Percentiles rank a stretch among this genome's conserved stretches.
Conservation (phyloP, 2,113 vertebrate genomes). For the Prochilodus magdalenae region DNA sequence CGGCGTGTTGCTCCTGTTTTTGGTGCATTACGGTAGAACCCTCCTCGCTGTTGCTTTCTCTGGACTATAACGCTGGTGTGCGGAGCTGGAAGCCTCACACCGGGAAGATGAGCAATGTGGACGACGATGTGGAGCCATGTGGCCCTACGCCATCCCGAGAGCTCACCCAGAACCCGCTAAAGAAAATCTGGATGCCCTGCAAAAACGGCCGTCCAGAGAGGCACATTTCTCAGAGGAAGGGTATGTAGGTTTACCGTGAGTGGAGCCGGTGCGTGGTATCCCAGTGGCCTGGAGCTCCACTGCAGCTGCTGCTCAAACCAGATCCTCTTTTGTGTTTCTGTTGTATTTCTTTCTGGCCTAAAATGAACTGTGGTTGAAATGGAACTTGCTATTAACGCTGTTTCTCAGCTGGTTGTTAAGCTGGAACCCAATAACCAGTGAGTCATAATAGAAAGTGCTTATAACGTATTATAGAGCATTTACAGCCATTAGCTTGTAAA, state of each 20-base stretch:
- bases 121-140: conserved; percentile 51
- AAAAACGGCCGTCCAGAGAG: conserved; percentile 87
- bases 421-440: too few species aligned
- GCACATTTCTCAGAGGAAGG: conserved; percentile 85
- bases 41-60: neutral
- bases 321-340: neutral
- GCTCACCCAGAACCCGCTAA: conserved; percentile 89
- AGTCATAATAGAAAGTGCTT: too few species aligned
- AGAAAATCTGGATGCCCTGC: conserved; percentile 93
- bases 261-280: too few species aligned
- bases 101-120: conserved; percentile 55
- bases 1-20: conserved; percentile 22
- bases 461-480: neutral
- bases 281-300: neutral
- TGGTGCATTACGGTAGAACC: conserved; percentile 36
- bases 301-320: neutral
- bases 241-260: conserved; percentile 70
- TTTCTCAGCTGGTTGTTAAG: neutral
- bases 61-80: neutral
- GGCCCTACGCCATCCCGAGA: conserved; percentile 78
- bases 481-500: too few species aligned
- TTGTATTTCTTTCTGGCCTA: neutral
- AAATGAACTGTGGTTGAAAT: neutral
- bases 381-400: neutral
- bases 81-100: neutral